Conservation (phyloP, 2,797 vertebrate species). For the Aulostomus chinensis region DNA sequence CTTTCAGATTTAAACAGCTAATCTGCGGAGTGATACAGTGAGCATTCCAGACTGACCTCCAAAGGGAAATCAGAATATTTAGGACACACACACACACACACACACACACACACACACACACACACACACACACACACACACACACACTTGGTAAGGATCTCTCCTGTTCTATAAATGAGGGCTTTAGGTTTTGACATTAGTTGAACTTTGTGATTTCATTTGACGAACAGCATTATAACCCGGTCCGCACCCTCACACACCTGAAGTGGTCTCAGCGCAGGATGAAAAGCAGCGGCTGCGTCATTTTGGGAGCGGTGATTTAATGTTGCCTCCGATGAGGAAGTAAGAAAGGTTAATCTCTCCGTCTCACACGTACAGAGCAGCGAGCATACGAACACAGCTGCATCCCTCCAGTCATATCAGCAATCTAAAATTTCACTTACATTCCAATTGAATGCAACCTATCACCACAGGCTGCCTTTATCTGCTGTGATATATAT, state of each 20-base stretch:
- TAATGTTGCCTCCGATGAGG: conserved; percentile 38
- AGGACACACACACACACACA: too few species aligned
- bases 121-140: too few species aligned
- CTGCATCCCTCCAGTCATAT: conserved; percentile 68
- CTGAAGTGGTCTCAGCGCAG: conserved; percentile 33
- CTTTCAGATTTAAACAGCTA: too few species aligned
- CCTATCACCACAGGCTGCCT: conserved; percentile 65
- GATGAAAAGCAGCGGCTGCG: conserved; percentile 35
- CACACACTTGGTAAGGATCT: too few species aligned
- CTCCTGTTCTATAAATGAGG: too few species aligned
- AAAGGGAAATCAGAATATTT: too few species aligned
- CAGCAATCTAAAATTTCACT: conserved; percentile 72
- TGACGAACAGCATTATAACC: neutral
- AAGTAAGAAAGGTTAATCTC: conserved; percentile 53
- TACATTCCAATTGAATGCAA: conserved; percentile 76
- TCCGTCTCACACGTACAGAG: conserved; percentile 19
- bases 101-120: too few species aligned
- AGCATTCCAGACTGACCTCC: too few species aligned
- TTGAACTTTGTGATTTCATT: too few species aligned
- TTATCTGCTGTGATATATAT: conserved; percentile 79
- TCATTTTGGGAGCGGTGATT: conserved; percentile 55
- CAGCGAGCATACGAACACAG: conserved; percentile 27
- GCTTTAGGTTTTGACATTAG: too few species aligned
- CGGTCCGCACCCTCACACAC: conserved; percentile 1
- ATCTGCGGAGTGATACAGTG: too few species aligned